These are phyloP conservation scores for Micrastur ruficollis DNA, from an alignment of 2,797 vertebrate genomes.

Conservation along the genomic window DNA sequence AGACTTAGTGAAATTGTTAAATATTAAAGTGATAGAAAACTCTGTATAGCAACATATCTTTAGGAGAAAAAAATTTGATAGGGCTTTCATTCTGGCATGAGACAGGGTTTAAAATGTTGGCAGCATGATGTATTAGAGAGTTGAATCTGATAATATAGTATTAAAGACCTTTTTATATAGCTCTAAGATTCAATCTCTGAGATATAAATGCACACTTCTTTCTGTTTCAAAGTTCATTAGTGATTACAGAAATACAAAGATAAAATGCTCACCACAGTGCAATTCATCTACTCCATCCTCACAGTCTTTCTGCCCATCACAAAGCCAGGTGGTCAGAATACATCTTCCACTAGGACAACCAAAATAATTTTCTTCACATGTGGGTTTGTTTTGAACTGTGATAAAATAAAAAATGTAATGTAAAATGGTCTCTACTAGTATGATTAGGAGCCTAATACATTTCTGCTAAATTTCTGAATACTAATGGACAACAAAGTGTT, in stretches of 20 bases:
- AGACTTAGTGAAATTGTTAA: not conserved
- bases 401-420: conserved; percentile 74
- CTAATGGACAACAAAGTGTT: not conserved
- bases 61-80: not conserved
- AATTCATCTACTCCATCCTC: conserved; percentile 96
- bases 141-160: not conserved
- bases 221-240: not conserved
- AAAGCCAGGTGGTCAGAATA: conserved; percentile 96
- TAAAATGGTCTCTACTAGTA: conserved; percentile 67
- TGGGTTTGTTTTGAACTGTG: conserved; percentile 83
- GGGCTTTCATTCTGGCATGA: not conserved
- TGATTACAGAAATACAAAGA: not conserved
- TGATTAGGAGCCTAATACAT: conserved; percentile 55
- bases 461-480: conserved; percentile 5
- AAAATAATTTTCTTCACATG: conserved; percentile 90
- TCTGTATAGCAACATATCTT: not conserved
- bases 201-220: not conserved
- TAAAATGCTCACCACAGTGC: conserved; percentile 88
- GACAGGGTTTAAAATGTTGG: not conserved
- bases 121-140: not conserved
- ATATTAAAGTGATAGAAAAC: not conserved
- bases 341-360: conserved; percentile 93
- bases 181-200: not conserved
- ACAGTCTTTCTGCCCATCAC: conserved; percentile 97
- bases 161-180: not conserved